These are phyloP conservation scores for Lampris megalopsis DNA, from an alignment of 2,113 vertebrate genomes.

Conservation along the genomic window DNA sequence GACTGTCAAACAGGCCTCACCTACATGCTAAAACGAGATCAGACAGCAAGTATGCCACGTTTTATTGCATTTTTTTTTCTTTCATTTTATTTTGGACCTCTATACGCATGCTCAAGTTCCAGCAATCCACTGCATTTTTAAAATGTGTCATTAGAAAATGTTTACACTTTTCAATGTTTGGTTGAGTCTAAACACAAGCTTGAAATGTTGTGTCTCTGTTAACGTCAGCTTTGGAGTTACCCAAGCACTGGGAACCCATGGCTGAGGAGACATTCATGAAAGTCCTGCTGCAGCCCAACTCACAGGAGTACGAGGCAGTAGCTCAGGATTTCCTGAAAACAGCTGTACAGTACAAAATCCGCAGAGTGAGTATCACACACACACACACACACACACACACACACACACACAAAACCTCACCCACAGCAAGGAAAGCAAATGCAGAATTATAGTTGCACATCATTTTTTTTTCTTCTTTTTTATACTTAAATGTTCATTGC, in stretches of 20 bases:
- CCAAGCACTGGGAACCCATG: conserved; percentile 59
- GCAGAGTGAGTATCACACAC: conserved; percentile 36
- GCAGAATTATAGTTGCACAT: too few species aligned
- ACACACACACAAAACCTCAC: conserved; percentile 9
- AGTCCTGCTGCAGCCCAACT: conserved; percentile 28
- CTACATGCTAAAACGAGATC: conserved; percentile 44
- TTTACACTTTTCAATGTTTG: too few species aligned
- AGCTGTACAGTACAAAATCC: conserved; percentile 35
- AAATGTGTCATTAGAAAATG: too few species aligned
- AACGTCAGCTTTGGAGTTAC: conserved; percentile 19
- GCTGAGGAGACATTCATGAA: conserved; percentile 33
- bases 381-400: background rate
- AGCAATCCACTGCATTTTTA: too few species aligned
- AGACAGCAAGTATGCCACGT: conserved; percentile 12
- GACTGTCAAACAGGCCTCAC: conserved; percentile 10
- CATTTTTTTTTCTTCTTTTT: too few species aligned
- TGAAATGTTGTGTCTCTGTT: background rate
- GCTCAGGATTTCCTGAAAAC: conserved; percentile 47
- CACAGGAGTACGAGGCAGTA: conserved; percentile 7
- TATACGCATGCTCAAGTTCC: too few species aligned
- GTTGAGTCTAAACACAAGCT: background rate
- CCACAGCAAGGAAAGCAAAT: background rate
- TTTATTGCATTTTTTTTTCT: background rate
- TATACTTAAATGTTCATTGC: too few species aligned
- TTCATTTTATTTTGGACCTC: background rate